phyloP scores from a whole-genome alignment of 2,113 vertebrate genomes.

The Amazona guildingii region DNA sequence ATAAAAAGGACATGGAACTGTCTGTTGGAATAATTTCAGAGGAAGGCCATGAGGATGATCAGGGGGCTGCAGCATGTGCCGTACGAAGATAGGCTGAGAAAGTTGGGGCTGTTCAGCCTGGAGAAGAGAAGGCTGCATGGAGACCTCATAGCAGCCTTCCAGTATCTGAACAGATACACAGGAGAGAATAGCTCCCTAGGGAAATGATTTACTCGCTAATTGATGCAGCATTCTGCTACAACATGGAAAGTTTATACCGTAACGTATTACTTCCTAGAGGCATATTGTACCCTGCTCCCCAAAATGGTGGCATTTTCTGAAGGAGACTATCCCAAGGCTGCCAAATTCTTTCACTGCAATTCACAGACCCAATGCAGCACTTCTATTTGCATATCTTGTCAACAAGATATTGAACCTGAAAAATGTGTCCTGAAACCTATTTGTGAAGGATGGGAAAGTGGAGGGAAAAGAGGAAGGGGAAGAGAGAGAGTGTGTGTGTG shows the following conservation, averaged over 20 bases:
- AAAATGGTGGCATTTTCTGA: not conserved
- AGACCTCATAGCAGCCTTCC: no score
- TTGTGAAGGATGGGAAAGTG: not conserved
- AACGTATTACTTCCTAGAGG: not conserved
- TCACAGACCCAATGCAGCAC: not conserved
- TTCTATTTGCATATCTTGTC: not conserved
- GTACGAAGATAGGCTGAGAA: no score
- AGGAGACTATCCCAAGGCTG: not conserved
- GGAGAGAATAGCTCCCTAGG: not conserved
- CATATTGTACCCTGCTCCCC: not conserved
- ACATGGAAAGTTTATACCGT: not conserved
- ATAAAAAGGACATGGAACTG: no score
- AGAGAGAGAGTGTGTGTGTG: not conserved
- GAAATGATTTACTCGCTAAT: not conserved
- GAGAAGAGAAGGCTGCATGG: no score
- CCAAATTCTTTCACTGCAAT: not conserved
- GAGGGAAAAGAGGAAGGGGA: not conserved
- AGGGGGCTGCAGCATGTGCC: no score
- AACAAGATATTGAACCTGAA: not conserved
- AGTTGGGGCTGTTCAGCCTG: no score
- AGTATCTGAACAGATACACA: not conserved
- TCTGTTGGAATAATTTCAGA: no score
- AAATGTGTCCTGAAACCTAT: not conserved
- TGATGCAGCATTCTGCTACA: not conserved
- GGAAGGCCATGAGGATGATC: no score